Evolutionary conservation across 2,113 vertebrate genomes (phyloP), one percentile per base, ranked within the genome.

Genomic region (Podocnemis expansa): DNA sequence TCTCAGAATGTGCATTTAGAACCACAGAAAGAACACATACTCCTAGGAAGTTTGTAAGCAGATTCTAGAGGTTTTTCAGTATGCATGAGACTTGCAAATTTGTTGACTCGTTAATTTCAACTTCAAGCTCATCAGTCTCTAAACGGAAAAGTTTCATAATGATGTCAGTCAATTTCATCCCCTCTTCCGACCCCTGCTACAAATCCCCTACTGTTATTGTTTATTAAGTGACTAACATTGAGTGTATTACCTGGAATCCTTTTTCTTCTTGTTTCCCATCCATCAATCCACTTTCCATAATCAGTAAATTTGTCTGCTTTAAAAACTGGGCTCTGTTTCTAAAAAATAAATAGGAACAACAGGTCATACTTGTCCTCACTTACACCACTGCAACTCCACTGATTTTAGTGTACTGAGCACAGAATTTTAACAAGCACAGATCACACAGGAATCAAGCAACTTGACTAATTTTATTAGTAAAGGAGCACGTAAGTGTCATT

Each of bases 221-320:
- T 41, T 92, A 47, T 82, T 70, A 41, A 38, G 12, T 58, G 78
- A 60, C 22, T 43, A 3, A 6, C 29, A 76, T 89, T 51, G 17
- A n/a, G 1, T n/a, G 0, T 9, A 51, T 89, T 84, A 98, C 98
- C 99, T 88, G 98, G 97, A 17, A 56, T 97, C 84, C 98, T 96
- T 82, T 97, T 99, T 49, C 99, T 97, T 70, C 98, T 97, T 16
- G 98, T 98, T 97, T 99, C 98, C 98, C 99, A 99, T 34, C 98
- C 98, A 0, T 99, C 98, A 98, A 98, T 98, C 98, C 97, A 98
- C 84, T 98, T 99, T 24, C 98, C 98, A 91, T 97, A 99, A 34
- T 98, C 97, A 0, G 98, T 98, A 95, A 98, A 98, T 22, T 97
- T 97, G 0, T 97, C 93, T 0, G 96, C 21, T 76, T 98, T 96